phyloP scores from a whole-genome alignment of 2,797 vertebrate species.

The Sebastes aleutianus region DNA sequence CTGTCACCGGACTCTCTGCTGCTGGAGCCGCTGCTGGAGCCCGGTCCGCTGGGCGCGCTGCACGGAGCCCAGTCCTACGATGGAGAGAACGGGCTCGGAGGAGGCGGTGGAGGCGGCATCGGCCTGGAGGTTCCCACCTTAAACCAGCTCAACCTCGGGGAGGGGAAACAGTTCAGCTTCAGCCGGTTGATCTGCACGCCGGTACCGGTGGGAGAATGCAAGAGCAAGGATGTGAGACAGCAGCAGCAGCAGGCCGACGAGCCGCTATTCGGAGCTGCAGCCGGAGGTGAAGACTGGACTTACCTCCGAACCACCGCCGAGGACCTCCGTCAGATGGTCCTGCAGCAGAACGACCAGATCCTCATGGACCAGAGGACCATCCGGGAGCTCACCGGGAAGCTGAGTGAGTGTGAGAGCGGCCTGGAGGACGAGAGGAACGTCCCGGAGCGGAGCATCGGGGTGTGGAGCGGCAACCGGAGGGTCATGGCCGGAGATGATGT shows the following conservation, averaged over 20 bases:
- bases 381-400: constrained; percentile 92
- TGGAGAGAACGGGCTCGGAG: constrained; percentile 59
- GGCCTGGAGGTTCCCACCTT: constrained; percentile 81
- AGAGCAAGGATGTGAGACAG: constrained; percentile 74
- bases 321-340: constrained; percentile 90
- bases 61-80: constrained; percentile 83
- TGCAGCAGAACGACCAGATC: constrained; percentile 94
- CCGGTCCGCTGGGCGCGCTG: constrained; percentile 85
- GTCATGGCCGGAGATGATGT: constrained; percentile 90
- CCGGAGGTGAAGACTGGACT: constrained; percentile 83
- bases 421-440: constrained; percentile 82
- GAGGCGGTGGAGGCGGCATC: constrained; percentile 50
- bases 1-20: constrained; percentile 62
- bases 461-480: constrained; percentile 83
- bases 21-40: constrained; percentile 62
- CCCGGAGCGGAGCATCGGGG: constrained; percentile 81
- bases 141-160: constrained; percentile 79
- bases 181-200: constrained; percentile 93
- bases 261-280: constrained; percentile 45
- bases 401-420: constrained; percentile 91
- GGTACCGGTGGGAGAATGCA: constrained; percentile 85
- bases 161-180: constrained; percentile 84
- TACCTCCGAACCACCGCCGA: constrained; percentile 89
- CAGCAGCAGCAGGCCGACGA: constrained; percentile 68
- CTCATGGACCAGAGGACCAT: constrained; percentile 92